phyloP scores from a whole-genome alignment of 2,797 vertebrate genomes.

The Aulostomus chinensis region DNA sequence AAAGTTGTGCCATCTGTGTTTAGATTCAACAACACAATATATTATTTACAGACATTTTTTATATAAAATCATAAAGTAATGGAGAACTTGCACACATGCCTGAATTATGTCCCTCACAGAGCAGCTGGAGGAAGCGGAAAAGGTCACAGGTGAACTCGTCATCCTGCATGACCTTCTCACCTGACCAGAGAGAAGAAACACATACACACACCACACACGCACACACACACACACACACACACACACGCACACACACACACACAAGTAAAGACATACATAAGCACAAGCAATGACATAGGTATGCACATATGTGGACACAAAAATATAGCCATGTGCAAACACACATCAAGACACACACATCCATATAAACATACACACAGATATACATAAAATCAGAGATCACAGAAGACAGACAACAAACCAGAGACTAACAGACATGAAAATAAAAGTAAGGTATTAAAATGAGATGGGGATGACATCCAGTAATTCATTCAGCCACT shows the following conservation, averaged over 20 bases:
- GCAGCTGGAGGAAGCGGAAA: conserved; percentile 96
- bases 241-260: conserved; percentile 11
- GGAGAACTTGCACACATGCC: conserved; percentile 74
- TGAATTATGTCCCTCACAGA: conserved; percentile 97
- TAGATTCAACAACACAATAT: no score
- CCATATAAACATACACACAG: conserved; percentile 44
- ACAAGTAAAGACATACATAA: conserved; percentile 21
- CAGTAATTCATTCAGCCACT: conserved; percentile 18
- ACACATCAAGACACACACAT: conserved; percentile 31
- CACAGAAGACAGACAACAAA: conserved; percentile 38
- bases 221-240: conserved; percentile 4
- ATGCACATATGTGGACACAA: conserved; percentile 21
- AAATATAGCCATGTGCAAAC: conserved; percentile 29
- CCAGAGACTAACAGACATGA: conserved; percentile 46
- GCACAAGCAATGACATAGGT: conserved; percentile 16
- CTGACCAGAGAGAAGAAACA: conserved; percentile 77
- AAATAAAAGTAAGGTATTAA: conserved; percentile 53
- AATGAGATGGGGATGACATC: conserved; percentile 41
- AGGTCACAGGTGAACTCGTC: conserved; percentile 97
- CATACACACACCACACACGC: conserved; percentile 31
- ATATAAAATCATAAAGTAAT: no score
- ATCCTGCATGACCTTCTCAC: conserved; percentile 96
- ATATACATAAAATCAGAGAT: conserved; percentile 40
- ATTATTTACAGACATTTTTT: no score
- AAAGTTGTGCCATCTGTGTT: no score